Evolutionary conservation across 2,113 vertebrate genomes (phyloP), one percentile per base, ranked within the genome.

Genomic region (Ceuthmochares aereus): DNA sequence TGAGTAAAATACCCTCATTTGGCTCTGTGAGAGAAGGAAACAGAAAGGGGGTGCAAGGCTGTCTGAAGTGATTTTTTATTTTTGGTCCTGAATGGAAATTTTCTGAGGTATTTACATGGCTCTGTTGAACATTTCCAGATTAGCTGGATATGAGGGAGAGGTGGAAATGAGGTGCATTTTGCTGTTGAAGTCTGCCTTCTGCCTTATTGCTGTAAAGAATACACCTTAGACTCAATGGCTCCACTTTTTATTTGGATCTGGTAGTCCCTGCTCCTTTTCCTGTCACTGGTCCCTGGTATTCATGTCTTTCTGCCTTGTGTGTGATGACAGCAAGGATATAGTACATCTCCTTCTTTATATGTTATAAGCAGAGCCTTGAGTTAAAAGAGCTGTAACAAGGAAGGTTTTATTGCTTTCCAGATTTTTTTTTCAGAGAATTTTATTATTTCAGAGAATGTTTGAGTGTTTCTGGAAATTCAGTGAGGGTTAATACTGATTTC

Each of bases 191-290:
- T 60, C 62, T 68, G 12, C n/a, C 37, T 54, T 59, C 67, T 58
- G 36, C 56, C 51, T 83, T 36, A 20, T 43, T 52, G 21, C 51
- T 62, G 10, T 59, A 36, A 87, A 63, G 36, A 86, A 42, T 10
- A n/a, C 0, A 0, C 7, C 60, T 75, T 63, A 55, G 9, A 73
- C 42, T 20, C 25, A 26, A 22, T 0, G 0, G 22, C 42, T 63
- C 37, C 2, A 2, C 43, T 49, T 74, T 42, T 30, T 20, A 59
- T 23, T 13, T 6, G 45, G 19, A 49, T 49, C 47, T 49, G 47
- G 47, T 47, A 45, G 25, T 27, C 30, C 51, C 55, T 76, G 19
- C 20, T 76, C 34, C 45, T 81, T 1, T 0, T 23, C 22, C n/a
- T 8, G 6, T 37, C 30, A 17, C 45, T 26, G 17, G 5, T 59